Evolutionary conservation across 2,797 vertebrate genomes (phyloP).

Genomic region (Pteropus rufus): DNA sequence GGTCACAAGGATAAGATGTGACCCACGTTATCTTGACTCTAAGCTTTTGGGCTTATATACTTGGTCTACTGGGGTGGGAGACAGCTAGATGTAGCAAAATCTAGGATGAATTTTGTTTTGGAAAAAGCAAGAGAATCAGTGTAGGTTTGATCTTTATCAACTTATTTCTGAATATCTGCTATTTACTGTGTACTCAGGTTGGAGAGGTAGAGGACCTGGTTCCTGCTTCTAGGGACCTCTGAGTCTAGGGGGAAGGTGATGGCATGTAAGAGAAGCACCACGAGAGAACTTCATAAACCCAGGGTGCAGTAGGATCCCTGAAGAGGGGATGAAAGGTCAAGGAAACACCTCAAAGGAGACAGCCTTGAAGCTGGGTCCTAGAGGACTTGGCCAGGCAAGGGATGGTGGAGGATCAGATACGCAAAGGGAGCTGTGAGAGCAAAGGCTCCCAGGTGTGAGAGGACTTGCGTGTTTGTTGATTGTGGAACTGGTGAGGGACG

Average conservation of each 20-base stretch:
- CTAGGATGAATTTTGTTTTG: constrained; percentile 2
- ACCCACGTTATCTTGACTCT: background rate
- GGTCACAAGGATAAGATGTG: background rate
- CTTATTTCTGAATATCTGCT: background rate
- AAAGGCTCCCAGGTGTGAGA: background rate
- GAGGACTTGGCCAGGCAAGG: background rate
- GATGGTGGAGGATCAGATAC: background rate
- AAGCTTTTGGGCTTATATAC: background rate
- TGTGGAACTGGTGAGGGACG: background rate
- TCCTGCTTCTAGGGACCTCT: background rate
- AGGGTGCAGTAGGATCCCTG: background rate
- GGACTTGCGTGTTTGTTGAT: background rate
- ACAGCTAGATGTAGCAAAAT: background rate
- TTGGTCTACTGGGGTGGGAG: background rate
- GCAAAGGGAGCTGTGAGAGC: background rate
- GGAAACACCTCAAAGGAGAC: background rate
- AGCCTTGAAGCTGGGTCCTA: background rate
- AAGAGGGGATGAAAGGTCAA: background rate
- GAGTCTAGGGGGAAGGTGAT: background rate
- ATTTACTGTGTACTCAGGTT: background rate
- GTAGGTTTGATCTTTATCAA: background rate
- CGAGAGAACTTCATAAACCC: background rate
- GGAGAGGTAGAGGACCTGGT: background rate
- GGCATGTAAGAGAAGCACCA: background rate
- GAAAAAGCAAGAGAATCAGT: background rate